phyloP scores from a whole-genome alignment of 1,140 invertebrate genomes.

The Heliconius congener region DNA sequence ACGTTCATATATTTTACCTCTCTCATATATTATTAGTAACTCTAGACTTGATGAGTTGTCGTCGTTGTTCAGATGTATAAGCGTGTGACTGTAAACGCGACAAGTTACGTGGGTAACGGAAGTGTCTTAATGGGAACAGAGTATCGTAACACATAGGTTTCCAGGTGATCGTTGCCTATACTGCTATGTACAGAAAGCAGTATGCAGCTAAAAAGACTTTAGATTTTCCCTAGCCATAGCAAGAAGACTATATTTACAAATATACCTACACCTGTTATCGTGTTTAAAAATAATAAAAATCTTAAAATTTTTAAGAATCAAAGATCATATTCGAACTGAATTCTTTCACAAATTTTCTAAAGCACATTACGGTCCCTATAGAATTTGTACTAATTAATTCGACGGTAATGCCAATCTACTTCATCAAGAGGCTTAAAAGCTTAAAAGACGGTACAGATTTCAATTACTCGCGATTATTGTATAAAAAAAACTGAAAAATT shows the following conservation, averaged over 20 bases:
- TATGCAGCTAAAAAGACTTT: too few relatives aligned
- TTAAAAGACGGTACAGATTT: constrained; percentile 10
- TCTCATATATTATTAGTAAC: too few relatives aligned
- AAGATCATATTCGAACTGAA: neutral
- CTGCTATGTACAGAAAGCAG: too few relatives aligned
- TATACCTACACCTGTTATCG: neutral
- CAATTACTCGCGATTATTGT: constrained; percentile 14
- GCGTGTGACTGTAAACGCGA: too few relatives aligned
- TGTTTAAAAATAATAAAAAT: neutral
- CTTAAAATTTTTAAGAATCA: neutral
- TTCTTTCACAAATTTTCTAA: constrained; percentile 1
- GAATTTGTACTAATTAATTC: constrained; percentile 20
- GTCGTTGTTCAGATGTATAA: too few relatives aligned
- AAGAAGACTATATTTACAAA: neutral
- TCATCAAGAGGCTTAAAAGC: constrained; percentile 17
- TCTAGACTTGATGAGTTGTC: too few relatives aligned
- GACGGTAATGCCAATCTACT: constrained; percentile 18
- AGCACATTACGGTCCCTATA: neutral
- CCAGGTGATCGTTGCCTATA: too few relatives aligned
- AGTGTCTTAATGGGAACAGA: too few relatives aligned
- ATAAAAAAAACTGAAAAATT: constrained; percentile 14
- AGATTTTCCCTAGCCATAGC: neutral
- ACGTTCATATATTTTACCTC: too few relatives aligned
- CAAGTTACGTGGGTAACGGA: too few relatives aligned
- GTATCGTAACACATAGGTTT: too few relatives aligned